Evolutionary conservation across 1,140 invertebrate species (phyloP).

Genomic region (Apis mellifera): DNA sequence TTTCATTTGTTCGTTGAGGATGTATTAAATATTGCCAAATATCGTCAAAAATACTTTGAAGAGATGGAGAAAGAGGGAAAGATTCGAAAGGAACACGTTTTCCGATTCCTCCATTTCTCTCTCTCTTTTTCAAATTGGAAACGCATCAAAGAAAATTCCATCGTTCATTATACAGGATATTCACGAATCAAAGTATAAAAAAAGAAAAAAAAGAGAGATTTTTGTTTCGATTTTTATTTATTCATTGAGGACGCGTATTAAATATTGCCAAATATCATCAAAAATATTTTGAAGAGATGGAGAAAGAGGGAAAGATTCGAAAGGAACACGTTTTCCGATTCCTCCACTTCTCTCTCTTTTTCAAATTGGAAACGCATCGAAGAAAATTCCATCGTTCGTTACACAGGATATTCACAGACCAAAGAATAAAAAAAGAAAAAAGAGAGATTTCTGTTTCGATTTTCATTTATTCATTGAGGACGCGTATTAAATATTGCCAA

Average conservation of each 20-base stretch:
- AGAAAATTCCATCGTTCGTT: neutral
- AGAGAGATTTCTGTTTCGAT: too few species aligned
- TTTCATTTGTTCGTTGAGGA: neutral
- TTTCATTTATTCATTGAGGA: neutral
- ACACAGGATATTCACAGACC: slow-evolving; percentile 2
- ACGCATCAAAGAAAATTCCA: slow-evolving; percentile 26
- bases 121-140: slow-evolving; percentile 41
- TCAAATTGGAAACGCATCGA: slow-evolving; percentile 51
- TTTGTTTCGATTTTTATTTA: neutral
- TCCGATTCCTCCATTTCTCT: neutral
- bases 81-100: slow-evolving; percentile 12
- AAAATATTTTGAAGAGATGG: neutral
- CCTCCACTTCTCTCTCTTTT: neutral
- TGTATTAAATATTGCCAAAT: neutral
- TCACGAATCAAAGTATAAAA: neutral
- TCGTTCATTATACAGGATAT: slow-evolving; percentile 5
- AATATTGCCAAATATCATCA: neutral
- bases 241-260: neutral
- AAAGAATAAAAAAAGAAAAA: neutral
- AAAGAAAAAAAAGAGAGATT: neutral
- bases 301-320: slow-evolving; percentile 4
- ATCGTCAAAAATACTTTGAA: neutral
- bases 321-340: slow-evolving; percentile 3
- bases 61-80: neutral
- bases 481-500: neutral